These are phyloP conservation scores for Chymomyza procnemis DNA, from an alignment of 2,888 invertebrate genomes.

Conservation along the genomic window DNA sequence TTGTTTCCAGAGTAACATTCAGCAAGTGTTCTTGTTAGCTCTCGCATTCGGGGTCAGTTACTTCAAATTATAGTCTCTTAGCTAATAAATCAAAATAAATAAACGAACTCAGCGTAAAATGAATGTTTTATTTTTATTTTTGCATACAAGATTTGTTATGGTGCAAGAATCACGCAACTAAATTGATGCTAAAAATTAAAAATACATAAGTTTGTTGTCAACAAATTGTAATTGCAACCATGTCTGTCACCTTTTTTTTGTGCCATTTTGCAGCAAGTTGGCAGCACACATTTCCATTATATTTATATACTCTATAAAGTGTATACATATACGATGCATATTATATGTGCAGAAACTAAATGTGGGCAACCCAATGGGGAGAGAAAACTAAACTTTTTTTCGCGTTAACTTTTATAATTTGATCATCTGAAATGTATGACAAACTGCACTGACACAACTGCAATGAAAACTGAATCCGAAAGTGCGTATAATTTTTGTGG, in stretches of 20 bases:
- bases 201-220: slow-evolving; percentile 10
- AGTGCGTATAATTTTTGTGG: slow-evolving; percentile 66
- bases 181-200: slow-evolving; percentile 27
- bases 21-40: no score
- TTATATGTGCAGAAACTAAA: slow-evolving; percentile 7
- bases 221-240: slow-evolving; percentile 9
- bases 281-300: slow-evolving; percentile 29
- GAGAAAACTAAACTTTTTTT: slow-evolving; percentile 38
- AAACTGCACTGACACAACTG: background rate
- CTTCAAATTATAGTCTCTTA: no score
- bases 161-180: background rate
- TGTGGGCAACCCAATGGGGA: slow-evolving; percentile 32
- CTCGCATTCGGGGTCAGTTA: no score
- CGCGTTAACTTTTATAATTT: slow-evolving; percentile 60
- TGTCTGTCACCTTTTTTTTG: slow-evolving; percentile 24
- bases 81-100: no score
- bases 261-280: slow-evolving; percentile 10
- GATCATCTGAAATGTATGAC: slow-evolving; percentile 35
- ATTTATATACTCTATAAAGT: slow-evolving; percentile 12
- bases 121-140: background rate
- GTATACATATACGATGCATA: background rate
- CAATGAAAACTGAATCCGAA: background rate
- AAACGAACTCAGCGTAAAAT: background rate
- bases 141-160: background rate
- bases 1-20: no score